Conservation (phyloP, 2,113 vertebrate genomes). For the Sporophila hypoxantha region DNA sequence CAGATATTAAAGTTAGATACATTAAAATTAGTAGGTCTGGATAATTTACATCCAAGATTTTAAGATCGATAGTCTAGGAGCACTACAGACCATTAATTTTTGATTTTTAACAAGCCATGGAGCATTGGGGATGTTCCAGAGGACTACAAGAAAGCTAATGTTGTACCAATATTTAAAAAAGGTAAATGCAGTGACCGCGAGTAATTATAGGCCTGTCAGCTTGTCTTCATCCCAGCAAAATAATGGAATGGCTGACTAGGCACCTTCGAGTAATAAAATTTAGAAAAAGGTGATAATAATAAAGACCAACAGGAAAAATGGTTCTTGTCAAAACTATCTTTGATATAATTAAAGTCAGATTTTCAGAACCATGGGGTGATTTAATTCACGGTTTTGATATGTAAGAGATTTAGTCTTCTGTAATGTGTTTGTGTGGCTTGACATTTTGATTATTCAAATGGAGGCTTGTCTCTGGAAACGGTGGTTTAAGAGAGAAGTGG, state of each 20-base stretch:
- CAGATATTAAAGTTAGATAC: conserved; percentile 39
- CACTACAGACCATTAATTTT: conserved; percentile 48
- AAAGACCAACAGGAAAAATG: not conserved
- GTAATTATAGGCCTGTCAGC: conserved; percentile 57
- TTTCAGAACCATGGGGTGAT: not conserved
- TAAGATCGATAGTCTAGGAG: conserved; percentile 39
- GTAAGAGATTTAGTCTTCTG: not conserved
- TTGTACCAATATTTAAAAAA: conserved; percentile 60
- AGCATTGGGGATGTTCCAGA: conserved; percentile 38
- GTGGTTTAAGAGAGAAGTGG: not conserved
- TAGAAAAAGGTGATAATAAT: conserved; percentile 1
- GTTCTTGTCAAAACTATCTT: conserved; percentile 18
- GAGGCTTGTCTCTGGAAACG: not conserved
- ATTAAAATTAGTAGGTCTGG: conserved; percentile 47
- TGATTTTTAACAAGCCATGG: conserved; percentile 54
- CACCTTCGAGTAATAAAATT: conserved; percentile 46
- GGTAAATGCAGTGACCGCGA: conserved; percentile 44
- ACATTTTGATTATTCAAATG: conserved; percentile 9
- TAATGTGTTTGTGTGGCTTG: not conserved
- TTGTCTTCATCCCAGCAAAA: conserved; percentile 45
- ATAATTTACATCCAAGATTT: conserved; percentile 48
- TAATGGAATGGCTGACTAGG: conserved; percentile 47
- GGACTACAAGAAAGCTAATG: conserved; percentile 36
- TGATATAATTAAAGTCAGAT: not conserved
- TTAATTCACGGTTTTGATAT: not conserved